Percentiles rank a stretch among this genome's conserved stretches.
phyloP scores from a whole-genome alignment of 2,888 invertebrate genomes.

The Cosmopolites sordidus region DNA sequence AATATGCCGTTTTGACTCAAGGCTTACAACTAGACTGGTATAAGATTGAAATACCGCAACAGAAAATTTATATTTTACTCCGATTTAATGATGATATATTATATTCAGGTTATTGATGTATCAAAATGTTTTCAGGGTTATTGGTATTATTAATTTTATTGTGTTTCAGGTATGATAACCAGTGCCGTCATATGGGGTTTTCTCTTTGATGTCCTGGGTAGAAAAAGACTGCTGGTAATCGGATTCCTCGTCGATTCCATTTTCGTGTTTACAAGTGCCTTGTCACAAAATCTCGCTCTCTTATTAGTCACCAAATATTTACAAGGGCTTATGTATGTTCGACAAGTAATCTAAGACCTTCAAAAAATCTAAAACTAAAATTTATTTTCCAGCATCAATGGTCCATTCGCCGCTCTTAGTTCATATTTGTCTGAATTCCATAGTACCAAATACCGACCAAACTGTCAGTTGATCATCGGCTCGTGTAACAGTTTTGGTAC shows the following conservation, averaged over 20 bases:
- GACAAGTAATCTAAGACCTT: no score
- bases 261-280: slow-evolving; percentile 59
- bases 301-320: slow-evolving; percentile 63
- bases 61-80: no score
- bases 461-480: slow-evolving; percentile 61
- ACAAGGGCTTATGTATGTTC: slow-evolving; percentile 37
- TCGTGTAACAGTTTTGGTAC: slow-evolving; percentile 61
- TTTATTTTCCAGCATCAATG: slow-evolving; percentile 34
- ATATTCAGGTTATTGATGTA: no score
- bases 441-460: slow-evolving; percentile 58
- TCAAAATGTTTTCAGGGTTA: no score
- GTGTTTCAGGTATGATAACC: slow-evolving; percentile 62
- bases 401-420: slow-evolving; percentile 32
- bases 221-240: slow-evolving; percentile 61
- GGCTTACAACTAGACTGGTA: no score
- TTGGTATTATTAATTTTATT: no score
- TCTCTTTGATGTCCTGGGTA: slow-evolving; percentile 67
- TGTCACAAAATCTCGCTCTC: slow-evolving; percentile 62
- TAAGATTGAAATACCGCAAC: no score
- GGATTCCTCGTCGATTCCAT: slow-evolving; percentile 62
- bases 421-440: slow-evolving; percentile 69
- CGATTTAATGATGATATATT: no score
- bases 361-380: background rate
- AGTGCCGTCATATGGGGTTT: slow-evolving; percentile 75
- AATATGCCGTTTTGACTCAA: no score